Conservation (phyloP, 2,113 vertebrate genomes). For the Gasterosteus aculeatus region DNA sequence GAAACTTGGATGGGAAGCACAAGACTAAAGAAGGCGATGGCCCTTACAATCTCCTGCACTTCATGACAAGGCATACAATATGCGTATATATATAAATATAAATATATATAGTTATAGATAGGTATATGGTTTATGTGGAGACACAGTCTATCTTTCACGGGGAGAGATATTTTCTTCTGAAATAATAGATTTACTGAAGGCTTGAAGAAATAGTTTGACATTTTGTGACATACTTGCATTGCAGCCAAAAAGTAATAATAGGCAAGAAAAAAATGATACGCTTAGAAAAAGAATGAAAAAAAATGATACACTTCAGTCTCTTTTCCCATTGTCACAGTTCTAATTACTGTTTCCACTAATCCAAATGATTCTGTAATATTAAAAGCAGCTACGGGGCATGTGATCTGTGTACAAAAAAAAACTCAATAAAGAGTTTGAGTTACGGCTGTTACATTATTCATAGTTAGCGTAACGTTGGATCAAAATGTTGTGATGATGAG, state of each 20-base stretch:
- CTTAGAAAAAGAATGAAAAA: not conserved
- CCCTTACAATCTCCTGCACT: slow-evolving; percentile 14
- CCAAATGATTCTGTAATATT: not conserved
- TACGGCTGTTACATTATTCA: slow-evolving; percentile 34
- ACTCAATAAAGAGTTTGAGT: not conserved
- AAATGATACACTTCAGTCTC: not conserved
- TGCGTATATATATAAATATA: not conserved
- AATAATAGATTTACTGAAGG: not conserved
- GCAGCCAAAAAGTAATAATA: not conserved
- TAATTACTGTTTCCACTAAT: slow-evolving; percentile 20
- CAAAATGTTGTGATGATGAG: slow-evolving; percentile 32
- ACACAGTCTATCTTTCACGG: not conserved
- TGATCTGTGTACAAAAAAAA: slow-evolving; percentile 1
- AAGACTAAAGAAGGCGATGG: slow-evolving; percentile 31
- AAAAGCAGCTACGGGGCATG: not conserved
- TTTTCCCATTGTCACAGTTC: not conserved
- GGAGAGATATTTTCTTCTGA: not conserved
- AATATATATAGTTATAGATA: too few relatives aligned
- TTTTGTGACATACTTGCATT: slow-evolving; percentile 1
- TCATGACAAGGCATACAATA: not conserved
- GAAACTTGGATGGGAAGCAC: slow-evolving; percentile 38
- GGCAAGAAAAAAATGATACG: not conserved
- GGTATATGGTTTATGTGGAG: not conserved
- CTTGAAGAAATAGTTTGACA: not conserved
- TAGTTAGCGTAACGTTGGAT: slow-evolving; percentile 21